Evolutionary conservation across 2,113 vertebrate species (phyloP), one percentile per base, ranked within the genome.

Genomic region (Tachuris rubrigastra): DNA sequence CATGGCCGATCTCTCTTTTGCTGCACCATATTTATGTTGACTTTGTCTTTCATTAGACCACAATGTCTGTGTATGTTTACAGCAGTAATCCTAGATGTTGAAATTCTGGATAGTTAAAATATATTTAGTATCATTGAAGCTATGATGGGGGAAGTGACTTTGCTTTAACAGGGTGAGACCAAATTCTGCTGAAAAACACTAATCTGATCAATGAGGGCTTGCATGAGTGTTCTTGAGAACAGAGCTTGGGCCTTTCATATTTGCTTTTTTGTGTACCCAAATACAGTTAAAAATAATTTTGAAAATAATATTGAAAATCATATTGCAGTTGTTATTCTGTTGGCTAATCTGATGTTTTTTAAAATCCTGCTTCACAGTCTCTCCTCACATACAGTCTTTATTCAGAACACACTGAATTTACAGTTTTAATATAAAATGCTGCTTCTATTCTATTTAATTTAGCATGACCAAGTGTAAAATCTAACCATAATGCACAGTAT

Each of bases 251-350:
- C 50, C 18, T 46, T 73, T 82, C n/a, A 0, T 68, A 16, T 74
- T 73, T 84, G 23, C 0, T 68, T 68, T 80, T 82, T 52, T 66
- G 41, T 49, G 33, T 83, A 75, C n/a, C 10, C 65, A 50, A 60
- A 50, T 22, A 39, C 15, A 53, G 25, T 78, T 78, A 8, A 66
- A 90, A 89, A 33, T 77, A 20, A 76, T 83, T 73, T 66, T 65
- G 35, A 91, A 90, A 84, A 77, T 82, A 86, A 65, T 81, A 76
- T 59, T 66, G n/a, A 92, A 90, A 80, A 78, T 83, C 80, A 62
- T 82, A 81, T 63, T 71, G 28, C 55, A 16, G 22, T 58, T 88
- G 19, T 77, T 93, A 55, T 31, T 90, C 30, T 84, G 33, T 81
- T 75, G 69, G 46, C 33, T 30, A 68, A 8, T 25, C 74, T 56